A percentile compares a stretch with the other conserved stretches of the same genome.
phyloP scores from a whole-genome alignment of 2,113 vertebrate species.

The Speoplatyrhinus poulsoni region DNA sequence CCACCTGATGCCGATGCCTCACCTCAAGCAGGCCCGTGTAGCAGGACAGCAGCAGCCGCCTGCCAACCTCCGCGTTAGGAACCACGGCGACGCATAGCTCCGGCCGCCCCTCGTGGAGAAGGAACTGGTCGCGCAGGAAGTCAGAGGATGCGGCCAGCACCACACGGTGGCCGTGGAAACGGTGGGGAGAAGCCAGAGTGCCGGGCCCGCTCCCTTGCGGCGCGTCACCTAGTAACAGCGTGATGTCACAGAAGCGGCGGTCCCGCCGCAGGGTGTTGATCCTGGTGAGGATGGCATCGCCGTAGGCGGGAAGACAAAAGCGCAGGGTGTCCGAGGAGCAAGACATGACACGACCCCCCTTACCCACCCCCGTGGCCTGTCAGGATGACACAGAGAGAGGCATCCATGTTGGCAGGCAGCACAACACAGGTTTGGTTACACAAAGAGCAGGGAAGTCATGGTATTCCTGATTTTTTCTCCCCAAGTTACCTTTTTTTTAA shows the following conservation, averaged over 20 bases:
- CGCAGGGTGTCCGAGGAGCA: conserved; percentile 46
- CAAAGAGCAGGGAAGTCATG: too few species aligned
- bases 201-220: not conserved
- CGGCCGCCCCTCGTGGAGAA: conserved; percentile 60
- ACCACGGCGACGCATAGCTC: conserved; percentile 60
- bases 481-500: too few species aligned
- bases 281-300: conserved; percentile 59
- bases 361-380: too few species aligned
- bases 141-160: conserved; percentile 73
- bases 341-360: conserved; percentile 25
- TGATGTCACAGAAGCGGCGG: conserved; percentile 67
- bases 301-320: conserved; percentile 58
- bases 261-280: conserved; percentile 67
- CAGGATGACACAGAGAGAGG: too few species aligned
- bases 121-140: conserved; percentile 72
- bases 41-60: conserved; percentile 70
- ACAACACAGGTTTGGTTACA: too few species aligned
- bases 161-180: conserved; percentile 69
- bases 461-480: too few species aligned
- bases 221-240: conserved; percentile 48
- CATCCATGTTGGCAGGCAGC: too few species aligned
- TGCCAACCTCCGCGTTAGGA: conserved; percentile 56
- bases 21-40: conserved; percentile 72
- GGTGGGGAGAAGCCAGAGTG: conserved; percentile 5
- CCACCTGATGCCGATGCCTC: too few species aligned